Percentiles rank a stretch among this genome's conserved stretches.
phyloP scores from a whole-genome alignment of 2,797 vertebrate species.

The Prunella strophiata region DNA sequence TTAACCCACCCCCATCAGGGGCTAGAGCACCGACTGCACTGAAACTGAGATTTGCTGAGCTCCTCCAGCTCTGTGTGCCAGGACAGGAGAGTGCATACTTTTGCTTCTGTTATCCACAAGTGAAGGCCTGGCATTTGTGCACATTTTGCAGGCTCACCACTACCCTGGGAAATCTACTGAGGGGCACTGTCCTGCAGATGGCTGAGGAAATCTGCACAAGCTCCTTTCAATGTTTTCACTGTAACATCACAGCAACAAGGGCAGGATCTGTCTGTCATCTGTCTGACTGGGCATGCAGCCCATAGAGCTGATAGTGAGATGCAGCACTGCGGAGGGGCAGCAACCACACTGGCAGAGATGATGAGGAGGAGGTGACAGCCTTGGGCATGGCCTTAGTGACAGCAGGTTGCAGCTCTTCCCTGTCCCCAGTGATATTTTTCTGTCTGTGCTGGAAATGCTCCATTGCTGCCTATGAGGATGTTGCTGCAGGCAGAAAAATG shows the following conservation, averaged over 20 bases:
- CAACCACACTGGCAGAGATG: accelerated
- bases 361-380: background rate
- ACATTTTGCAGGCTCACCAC: background rate
- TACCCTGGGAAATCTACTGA: background rate
- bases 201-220: background rate
- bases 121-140: background rate
- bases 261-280: background rate
- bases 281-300: background rate
- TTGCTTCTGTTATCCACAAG: accelerated
- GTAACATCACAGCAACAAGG: background rate
- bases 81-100: background rate
- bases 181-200: background rate
- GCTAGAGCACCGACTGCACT: background rate
- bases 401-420: background rate
- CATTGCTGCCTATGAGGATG: accelerated
- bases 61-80: background rate
- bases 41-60: background rate
- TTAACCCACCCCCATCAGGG: background rate
- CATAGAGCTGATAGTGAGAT: background rate
- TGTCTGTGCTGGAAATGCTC: background rate
- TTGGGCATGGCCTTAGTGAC: background rate
- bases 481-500: background rate
- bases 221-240: background rate
- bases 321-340: accelerated
- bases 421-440: background rate